A percentile compares a stretch with the other conserved stretches of the same genome.
These are phyloP conservation scores for Anguilla rostrata DNA, from an alignment of 2,113 vertebrate species.

Conservation along the genomic window DNA sequence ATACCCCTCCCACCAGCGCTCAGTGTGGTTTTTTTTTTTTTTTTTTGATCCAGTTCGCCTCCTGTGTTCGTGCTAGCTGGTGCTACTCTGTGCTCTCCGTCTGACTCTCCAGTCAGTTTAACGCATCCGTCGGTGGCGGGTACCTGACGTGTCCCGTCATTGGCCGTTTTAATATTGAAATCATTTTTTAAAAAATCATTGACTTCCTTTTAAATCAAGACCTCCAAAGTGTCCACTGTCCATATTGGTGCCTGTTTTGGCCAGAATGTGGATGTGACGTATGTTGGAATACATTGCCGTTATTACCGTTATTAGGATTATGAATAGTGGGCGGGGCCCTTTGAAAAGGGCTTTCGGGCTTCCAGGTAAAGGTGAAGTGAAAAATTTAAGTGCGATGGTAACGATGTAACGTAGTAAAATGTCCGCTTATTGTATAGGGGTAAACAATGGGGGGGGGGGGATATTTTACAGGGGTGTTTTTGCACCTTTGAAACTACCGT, in stretches of 20 bases:
- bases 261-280: background rate
- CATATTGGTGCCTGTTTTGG: too few species aligned
- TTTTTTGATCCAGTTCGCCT: too few species aligned
- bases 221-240: background rate
- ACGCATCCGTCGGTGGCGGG: too few species aligned
- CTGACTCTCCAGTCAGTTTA: too few species aligned
- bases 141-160: too few species aligned
- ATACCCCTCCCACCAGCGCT: background rate
- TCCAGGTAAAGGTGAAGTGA: background rate
- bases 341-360: background rate
- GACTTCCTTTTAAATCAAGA: background rate
- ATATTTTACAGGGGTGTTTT: slow-evolving; percentile 45
- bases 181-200: background rate
- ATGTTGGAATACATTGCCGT: too few species aligned
- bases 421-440: background rate
- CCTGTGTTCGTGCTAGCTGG: too few species aligned
- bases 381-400: background rate
- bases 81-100: too few species aligned
- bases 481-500: slow-evolving; percentile 37
- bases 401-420: background rate
- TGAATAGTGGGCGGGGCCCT: background rate
- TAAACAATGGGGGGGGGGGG: background rate
- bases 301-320: background rate
- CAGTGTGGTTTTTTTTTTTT: background rate
- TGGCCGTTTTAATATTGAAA: too few species aligned